phyloP scores from a whole-genome alignment of 1,140 invertebrate genomes.

The Cardiocondyla obscurior region DNA sequence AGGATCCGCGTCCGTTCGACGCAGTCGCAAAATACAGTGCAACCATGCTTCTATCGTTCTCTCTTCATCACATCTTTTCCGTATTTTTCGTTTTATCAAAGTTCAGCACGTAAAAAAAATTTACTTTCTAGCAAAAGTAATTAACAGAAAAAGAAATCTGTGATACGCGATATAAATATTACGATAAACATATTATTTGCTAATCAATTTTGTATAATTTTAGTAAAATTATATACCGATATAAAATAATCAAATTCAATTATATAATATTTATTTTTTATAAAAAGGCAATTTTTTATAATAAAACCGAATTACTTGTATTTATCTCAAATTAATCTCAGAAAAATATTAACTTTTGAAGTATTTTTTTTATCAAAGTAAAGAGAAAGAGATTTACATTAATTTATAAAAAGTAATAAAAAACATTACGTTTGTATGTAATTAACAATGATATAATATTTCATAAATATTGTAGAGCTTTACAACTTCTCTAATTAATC shows the following conservation, averaged over 20 bases:
- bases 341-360: background rate
- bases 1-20: constrained; percentile 68
- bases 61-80: background rate
- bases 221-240: background rate
- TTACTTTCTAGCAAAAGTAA: background rate
- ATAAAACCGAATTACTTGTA: no score
- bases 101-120: background rate
- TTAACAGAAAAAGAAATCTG: background rate
- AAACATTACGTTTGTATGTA: background rate
- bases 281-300: no score
- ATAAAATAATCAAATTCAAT: no score
- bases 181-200: background rate
- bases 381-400: background rate
- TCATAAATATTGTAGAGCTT: background rate
- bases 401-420: background rate
- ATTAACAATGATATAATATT: background rate
- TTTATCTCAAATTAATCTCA: background rate
- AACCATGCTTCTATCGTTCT: constrained; percentile 36
- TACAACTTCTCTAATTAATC: background rate
- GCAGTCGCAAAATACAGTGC: constrained; percentile 73
- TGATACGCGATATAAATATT: background rate
- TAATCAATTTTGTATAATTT: background rate
- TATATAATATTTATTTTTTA: no score
- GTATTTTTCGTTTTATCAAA: background rate
- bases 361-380: background rate